Evolutionary conservation across 64 coral and sea anemone species (phyloP), one percentile per base, ranked within the genome.

Genomic region (Platygyra sinensis): DNA sequence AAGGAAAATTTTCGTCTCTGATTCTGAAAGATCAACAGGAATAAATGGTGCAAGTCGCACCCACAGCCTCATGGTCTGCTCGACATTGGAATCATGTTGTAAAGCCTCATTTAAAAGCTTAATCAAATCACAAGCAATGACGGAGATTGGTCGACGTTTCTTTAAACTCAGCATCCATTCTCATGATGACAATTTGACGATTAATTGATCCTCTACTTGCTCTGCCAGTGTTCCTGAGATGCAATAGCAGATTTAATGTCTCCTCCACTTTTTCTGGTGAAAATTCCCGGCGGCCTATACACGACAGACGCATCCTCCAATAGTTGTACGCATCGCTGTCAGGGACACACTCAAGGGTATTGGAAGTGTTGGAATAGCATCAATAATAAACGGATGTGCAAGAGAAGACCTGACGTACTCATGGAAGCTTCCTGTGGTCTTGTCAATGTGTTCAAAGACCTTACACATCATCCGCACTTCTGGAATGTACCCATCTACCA

Each of bases 1-100:
- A 17, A 11, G 1, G 16, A 20, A n/a, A 46, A 94, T 62, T 22
- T 90, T 94, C 9, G 16, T 80, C 2, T 94, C 93, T 27, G 93
- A 62, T 18, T 33, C 29, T 20, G 76, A 31, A 1, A 94, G 51
- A 16, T 64, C 20, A 54, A 90, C 93, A 31, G 64, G 74, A 30
- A 90, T 72, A 51, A 64, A 67, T 4, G 93, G 81, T 11, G 93
- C 93, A 0, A 94, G 51, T 13, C 11, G 30, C 2, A 90, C 81
- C 93, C 93, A 94, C 15, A 94, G 30, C 1, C 93, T 80, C 93
- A 94, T 94, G 5, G 93, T 94, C 6, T 73, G 82, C 9, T 94
- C 93, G 11, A 73, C 84, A 17, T 80, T 55, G 10, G 33, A 11
- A 25, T 90, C 87, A 73, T 80, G 60, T 30, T 80, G 86, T 2